Conservation (phyloP, 2,113 vertebrate species). For the Laterallus jamaicensis region DNA sequence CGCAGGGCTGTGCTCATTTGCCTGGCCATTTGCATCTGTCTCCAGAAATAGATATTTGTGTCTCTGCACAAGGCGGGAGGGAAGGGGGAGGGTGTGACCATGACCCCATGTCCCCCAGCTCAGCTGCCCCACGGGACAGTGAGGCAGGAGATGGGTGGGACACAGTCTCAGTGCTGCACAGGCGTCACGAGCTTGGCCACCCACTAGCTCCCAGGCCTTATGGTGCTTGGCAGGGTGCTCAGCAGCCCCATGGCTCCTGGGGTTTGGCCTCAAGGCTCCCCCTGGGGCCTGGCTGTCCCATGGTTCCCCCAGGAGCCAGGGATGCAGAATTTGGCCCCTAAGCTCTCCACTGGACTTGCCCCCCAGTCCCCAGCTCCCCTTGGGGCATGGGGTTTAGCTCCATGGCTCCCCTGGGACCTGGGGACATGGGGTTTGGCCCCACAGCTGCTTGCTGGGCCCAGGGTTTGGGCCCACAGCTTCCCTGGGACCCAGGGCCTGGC, state of each 20-base stretch:
- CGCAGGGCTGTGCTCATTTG: background rate
- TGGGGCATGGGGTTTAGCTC: background rate
- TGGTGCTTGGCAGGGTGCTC: rapidly evolving
- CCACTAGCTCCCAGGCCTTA: background rate
- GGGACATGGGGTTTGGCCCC: background rate
- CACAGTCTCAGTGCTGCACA: rapidly evolving
- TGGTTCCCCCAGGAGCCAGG: too few species aligned
- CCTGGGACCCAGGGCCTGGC: too few species aligned
- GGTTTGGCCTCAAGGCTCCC: too few species aligned
- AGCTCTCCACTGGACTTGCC: background rate
- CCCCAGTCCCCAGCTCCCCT: background rate
- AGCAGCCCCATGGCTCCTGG: background rate
- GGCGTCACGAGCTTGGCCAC: background rate
- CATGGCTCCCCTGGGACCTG: background rate
- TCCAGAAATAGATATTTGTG: background rate
- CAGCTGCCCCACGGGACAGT: background rate
- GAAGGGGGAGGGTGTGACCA: too few species aligned
- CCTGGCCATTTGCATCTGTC: background rate
- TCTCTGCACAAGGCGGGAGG: background rate
- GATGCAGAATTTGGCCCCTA: rapidly evolving
- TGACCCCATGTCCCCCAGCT: background rate
- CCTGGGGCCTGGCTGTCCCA: background rate
- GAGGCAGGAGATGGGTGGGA: background rate
- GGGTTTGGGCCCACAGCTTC: too few species aligned
- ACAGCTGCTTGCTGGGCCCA: too few species aligned